These are phyloP conservation scores for Reticulitermes lucifugus DNA, from an alignment of 2,888 invertebrate genomes.

Conservation along the genomic window DNA sequence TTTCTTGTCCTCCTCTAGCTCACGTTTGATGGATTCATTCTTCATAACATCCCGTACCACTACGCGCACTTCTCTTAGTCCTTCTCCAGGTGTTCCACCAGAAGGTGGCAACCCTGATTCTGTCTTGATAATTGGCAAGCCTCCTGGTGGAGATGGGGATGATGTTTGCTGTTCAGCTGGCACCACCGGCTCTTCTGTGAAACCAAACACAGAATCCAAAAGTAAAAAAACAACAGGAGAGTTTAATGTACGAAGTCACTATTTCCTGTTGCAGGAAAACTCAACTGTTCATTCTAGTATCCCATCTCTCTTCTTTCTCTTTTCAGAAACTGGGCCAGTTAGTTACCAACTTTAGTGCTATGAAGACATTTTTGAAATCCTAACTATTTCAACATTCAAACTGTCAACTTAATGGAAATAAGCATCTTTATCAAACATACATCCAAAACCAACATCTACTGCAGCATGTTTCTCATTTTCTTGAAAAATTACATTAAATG, in stretches of 20 bases:
- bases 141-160: conserved; percentile 1
- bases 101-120: conserved; percentile 23
- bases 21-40: conserved; percentile 58
- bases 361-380: background rate
- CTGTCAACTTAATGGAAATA: background rate
- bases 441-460: background rate
- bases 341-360: background rate
- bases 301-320: background rate
- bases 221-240: conserved; percentile 12
- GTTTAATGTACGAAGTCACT: background rate
- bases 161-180: conserved; percentile 56
- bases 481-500: background rate
- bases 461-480: background rate
- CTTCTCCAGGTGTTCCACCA: conserved; percentile 20
- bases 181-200: conserved; percentile 60
- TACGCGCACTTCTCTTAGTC: conserved; percentile 53
- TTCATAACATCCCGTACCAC: conserved; percentile 54
- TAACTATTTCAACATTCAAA: background rate
- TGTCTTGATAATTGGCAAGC: background rate
- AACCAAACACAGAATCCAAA: conserved; percentile 30
- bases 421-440: background rate
- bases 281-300: background rate
- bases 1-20: conserved; percentile 57
- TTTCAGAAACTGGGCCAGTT: background rate
- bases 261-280: background rate